Evolutionary conservation across 1,140 invertebrate genomes (phyloP).

Genomic region (Ceratoteleas bidentatus): DNA sequence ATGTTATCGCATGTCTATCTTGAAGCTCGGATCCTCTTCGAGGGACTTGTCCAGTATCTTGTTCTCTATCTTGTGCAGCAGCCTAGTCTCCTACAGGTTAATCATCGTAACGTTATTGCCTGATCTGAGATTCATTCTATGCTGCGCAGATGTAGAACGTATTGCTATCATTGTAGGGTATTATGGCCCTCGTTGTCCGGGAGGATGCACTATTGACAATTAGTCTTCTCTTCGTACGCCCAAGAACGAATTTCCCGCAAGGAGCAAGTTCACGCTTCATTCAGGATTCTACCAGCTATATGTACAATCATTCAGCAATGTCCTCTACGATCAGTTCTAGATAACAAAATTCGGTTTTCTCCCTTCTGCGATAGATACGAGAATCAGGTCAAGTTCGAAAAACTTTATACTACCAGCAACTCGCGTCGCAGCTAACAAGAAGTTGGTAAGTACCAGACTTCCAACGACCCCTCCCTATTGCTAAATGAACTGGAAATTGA

Average conservation of each 20-base stretch:
- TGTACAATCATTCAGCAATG: slow-evolving; percentile 72
- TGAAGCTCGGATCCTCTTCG: slow-evolving; percentile 60
- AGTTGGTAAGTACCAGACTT: too few species aligned
- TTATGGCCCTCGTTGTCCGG: slow-evolving; percentile 67
- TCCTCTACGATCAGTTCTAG: slow-evolving; percentile 24
- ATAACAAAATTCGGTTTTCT: background rate
- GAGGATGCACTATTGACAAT: slow-evolving; percentile 73
- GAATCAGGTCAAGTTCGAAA: too few species aligned
- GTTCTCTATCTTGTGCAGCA: slow-evolving; percentile 70
- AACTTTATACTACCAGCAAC: too few species aligned
- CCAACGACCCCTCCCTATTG: too few species aligned
- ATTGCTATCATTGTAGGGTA: slow-evolving; percentile 68
- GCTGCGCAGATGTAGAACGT: slow-evolving; percentile 72
- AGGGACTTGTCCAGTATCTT: slow-evolving; percentile 63
- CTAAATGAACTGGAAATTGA: too few species aligned
- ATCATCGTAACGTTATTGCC: slow-evolving; percentile 66
- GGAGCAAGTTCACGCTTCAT: slow-evolving; percentile 56
- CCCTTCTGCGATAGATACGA: background rate
- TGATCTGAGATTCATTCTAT: slow-evolving; percentile 65
- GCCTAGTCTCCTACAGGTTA: slow-evolving; percentile 70
- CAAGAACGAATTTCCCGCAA: slow-evolving; percentile 70
- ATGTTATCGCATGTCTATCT: slow-evolving; percentile 58
- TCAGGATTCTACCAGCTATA: slow-evolving; percentile 69
- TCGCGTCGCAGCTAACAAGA: too few species aligned
- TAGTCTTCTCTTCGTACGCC: slow-evolving; percentile 72